Evolutionary conservation across 2,797 vertebrate genomes (phyloP), one percentile per base, ranked within the genome.

Genomic region (Oreochromis grahami): DNA sequence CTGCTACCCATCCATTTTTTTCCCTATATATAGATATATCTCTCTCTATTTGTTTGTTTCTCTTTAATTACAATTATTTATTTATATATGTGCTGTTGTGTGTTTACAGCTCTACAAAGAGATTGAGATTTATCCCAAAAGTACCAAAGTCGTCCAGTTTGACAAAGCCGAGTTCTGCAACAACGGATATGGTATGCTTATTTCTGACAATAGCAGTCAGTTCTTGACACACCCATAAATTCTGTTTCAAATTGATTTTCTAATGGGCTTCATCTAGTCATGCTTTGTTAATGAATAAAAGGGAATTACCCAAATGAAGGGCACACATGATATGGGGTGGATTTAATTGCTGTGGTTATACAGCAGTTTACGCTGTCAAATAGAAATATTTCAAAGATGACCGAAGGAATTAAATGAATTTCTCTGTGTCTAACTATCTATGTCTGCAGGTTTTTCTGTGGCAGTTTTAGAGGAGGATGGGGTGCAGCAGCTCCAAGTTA

Each of bases 81-180:
- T 21, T 38, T 38, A 21, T 41, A 82, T 78, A 53, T 91, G 60
- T 89, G 85, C 94, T 51, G 26, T 55, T 84, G 81, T 80, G 70
- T 91, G 60, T 89, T 85, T 94, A 86, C 94, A 99, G 98, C 94
- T 99, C 76, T 98, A 98, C 94, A 98, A 98, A 96, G 98, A 99
- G 95, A 98, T 99, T 77, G 97, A 99, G 96, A 97, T 99, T 91
- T 98, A 98, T 91, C 95, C 97, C 87, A 99, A 98, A 95, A 94
- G 94, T 32, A 98, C 96, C 68, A 97, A 96, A 91, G 95, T 96
- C 92, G 96, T 98, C 92, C 96, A 95, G 79, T 97, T 99, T 82
- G 97, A 98, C 95, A 97, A 97, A 94, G 96, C 96, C 1, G 97
- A 98, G 85, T 93, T 94, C 34, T 95, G 93, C 68, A 91, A 96